These are phyloP conservation scores for Acanthopagrus latus DNA, from an alignment of 2,797 vertebrate species.

Conservation along the genomic window DNA sequence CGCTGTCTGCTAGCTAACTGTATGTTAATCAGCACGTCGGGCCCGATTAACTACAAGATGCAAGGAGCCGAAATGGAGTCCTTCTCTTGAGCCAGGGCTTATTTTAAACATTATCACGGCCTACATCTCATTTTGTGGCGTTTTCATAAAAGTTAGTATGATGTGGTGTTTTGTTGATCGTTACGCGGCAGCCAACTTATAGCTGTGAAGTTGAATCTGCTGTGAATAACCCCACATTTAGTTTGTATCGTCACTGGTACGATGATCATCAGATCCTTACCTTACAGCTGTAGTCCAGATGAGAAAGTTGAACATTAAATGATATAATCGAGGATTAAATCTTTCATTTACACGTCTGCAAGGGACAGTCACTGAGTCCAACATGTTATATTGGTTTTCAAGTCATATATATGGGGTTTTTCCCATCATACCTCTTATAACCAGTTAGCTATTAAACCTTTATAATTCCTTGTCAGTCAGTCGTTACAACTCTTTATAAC, in stretches of 20 bases:
- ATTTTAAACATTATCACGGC: slow-evolving; percentile 44
- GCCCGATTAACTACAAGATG: slow-evolving; percentile 65
- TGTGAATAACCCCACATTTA: neutral
- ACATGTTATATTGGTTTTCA: neutral
- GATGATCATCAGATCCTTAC: neutral
- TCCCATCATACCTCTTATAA: neutral
- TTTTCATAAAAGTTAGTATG: slow-evolving; percentile 21
- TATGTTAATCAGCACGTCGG: slow-evolving; percentile 61
- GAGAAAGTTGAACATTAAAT: neutral
- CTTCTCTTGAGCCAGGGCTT: slow-evolving; percentile 42
- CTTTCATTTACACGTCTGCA: neutral
- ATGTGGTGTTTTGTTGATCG: neutral
- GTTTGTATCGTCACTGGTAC: neutral
- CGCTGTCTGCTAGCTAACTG: slow-evolving; percentile 50
- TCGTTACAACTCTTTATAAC: neutral
- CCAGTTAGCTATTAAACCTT: slow-evolving; percentile 2
- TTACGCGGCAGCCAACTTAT: neutral
- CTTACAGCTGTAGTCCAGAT: neutral
- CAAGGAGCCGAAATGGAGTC: slow-evolving; percentile 72
- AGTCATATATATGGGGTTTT: neutral
- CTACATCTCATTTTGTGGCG: neutral
- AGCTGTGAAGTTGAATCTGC: slow-evolving; percentile 11
- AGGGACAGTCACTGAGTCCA: neutral
- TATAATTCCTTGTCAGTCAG: neutral
- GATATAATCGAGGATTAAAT: neutral